Evolutionary conservation across 2,797 vertebrate genomes (phyloP), one percentile per base, ranked within the genome.

Genomic region (Rhinichthys osculus): DNA sequence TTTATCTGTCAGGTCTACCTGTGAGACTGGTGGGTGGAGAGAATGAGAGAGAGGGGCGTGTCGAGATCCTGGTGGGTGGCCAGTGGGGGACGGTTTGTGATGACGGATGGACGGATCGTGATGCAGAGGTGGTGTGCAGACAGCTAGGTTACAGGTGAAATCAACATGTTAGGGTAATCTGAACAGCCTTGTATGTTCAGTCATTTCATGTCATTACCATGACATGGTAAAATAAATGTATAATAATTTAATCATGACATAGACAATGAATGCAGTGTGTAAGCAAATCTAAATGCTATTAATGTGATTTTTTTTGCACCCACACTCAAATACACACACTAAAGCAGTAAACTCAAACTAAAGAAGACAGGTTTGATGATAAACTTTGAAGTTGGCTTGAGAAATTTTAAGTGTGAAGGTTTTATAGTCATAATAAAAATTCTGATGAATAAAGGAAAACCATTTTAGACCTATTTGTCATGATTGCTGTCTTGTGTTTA

Each of bases 31-130:
- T 98, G 93, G 97, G 97, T 91, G 98, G 98, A 62, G 98, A 99
- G 90, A 97, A 95, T 90, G 95, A 96, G 84, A 96, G 95, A 86
- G 98, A 99, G 92, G 98, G 98, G 78, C 96, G 98, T 57, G 98
- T 99, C 86, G 98, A 99, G 92, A 95, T 99, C 89, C 96, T 96
- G 90, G 92, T 99, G 92, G 95, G 93, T 11, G 96, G 97, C 85
- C 97, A 96, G 57, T 99, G 98, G 98, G 98, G 98, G 69, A 99
- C 98, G 0, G 95, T 99, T 90, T 99, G 98, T 89, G 98, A 99
- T 87, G 98, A 99, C 11, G 98, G 98, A 88, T 99, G 98, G 98
- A 98, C 95, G 33, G 98, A 99, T 92, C 95, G 92, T 67, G 96
- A 98, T 1, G 98, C 98, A 23, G 94, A 96, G 88, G 98, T 99